Percentiles rank a stretch among this genome's conserved stretches.
Evolutionary conservation across 1,140 invertebrate genomes (phyloP).

Genomic region (Drosophila ohnishii): DNA sequence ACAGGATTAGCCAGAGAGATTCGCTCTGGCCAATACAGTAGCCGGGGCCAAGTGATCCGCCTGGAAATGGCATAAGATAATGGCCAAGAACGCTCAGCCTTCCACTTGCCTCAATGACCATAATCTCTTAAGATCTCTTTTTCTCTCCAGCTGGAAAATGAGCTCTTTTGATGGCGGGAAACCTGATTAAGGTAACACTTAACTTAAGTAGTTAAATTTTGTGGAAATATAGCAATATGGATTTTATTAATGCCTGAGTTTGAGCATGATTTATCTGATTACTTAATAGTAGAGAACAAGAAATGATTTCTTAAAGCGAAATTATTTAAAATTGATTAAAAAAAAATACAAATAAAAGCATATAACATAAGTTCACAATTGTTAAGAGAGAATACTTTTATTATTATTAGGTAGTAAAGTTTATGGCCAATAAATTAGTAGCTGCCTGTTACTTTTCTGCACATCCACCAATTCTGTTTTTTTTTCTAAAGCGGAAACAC

Average conservation of each 20-base stretch:
- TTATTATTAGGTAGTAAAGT: slow-evolving; percentile 3
- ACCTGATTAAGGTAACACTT: slow-evolving; percentile 13
- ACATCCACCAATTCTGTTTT: neutral
- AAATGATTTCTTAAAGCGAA: neutral
- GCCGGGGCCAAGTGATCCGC: slow-evolving; percentile 23
- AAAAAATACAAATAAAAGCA: neutral
- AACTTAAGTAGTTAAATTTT: slow-evolving; percentile 4
- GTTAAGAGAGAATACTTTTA: neutral
- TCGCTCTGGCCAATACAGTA: slow-evolving; percentile 30
- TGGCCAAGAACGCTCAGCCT: slow-evolving; percentile 13
- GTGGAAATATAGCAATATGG: slow-evolving; percentile 8
- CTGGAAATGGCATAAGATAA: slow-evolving; percentile 41
- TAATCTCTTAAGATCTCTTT: slow-evolving; percentile 18
- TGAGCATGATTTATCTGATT: slow-evolving; percentile 8
- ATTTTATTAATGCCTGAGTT: slow-evolving; percentile 1
- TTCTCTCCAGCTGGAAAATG: slow-evolving; percentile 7
- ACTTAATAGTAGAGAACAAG: neutral
- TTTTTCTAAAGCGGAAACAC: slow-evolving; percentile 17
- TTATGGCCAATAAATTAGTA: slow-evolving; percentile 3
- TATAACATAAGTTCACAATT: neutral
- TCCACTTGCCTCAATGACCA: slow-evolving; percentile 14
- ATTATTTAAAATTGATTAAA: neutral
- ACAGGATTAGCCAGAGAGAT: slow-evolving; percentile 28
- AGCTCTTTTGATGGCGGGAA: slow-evolving; percentile 11
- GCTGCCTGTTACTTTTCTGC: slow-evolving; percentile 4